Evolutionary conservation across 2,113 vertebrate species (phyloP), one percentile per base, ranked within the genome.

Genomic region (Podarcis raffonei): DNA sequence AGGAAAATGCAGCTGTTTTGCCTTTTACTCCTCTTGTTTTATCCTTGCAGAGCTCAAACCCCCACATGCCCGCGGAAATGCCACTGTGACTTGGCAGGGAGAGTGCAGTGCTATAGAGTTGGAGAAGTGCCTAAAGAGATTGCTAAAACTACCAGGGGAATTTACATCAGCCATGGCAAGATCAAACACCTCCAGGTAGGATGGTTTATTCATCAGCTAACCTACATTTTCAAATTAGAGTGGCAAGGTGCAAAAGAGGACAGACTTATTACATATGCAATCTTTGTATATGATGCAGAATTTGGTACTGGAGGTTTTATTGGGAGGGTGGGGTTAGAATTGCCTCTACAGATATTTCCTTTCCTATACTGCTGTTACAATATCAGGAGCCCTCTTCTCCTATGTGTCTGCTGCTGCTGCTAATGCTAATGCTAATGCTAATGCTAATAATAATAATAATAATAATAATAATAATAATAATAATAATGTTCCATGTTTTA

Each of bases 121-220:
- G 94, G 53, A 0, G 92, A 96, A 74, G 48, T 98, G 6, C 97
- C 97, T 0, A 90, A 91, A 3, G 92, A 92, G 16, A 96, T 98
- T 91, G 94, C 97, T 89, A 86, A 90, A 16, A 93, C 94, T 80
- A 95, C 96, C 81, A 97, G 84, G 89, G 97, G 89, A 91, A 97
- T 98, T 78, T 96, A 96, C 92, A 95, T 98, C 86, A 98, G 96
- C 84, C 97, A 98, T 92, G 97, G 97, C 95, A 97, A 97, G 93
- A 97, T 98, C 81, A 97, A 96, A 48, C 96, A 96, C 77, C 93
- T 98, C n/a, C 97, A 98, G 97, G 98, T 97, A 97, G 95, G 94
- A 84, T 92, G 87, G 82, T 90, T 37, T 86, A 20, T 0, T 79
- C 83, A 75, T n/a, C 75, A 83, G 84, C 27, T 89, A 72, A 23